phyloP scores from a whole-genome alignment of 2,113 vertebrate genomes.

The Paradisaea rubra region DNA sequence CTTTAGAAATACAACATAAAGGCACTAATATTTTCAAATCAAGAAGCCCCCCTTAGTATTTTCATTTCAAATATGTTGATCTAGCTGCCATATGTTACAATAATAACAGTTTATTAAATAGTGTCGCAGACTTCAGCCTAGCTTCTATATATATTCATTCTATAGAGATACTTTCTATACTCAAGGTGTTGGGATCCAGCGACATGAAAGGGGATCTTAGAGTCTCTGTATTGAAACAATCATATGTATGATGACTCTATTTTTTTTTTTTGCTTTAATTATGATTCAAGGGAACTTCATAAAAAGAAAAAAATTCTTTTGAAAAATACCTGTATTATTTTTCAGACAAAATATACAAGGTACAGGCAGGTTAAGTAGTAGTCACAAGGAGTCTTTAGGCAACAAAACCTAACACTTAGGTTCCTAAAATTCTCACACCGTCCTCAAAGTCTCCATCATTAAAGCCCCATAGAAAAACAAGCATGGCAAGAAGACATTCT shows the following conservation, averaged over 20 bases:
- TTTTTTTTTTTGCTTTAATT: not conserved
- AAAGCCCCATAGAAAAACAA: not conserved
- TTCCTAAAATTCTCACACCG: not conserved
- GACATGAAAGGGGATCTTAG: not conserved
- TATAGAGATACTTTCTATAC: not conserved
- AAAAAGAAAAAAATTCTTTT: not conserved
- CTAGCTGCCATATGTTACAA: slow-evolving; percentile 57
- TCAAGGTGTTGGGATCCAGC: not conserved
- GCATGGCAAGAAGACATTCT: not conserved
- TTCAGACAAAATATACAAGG: not conserved
- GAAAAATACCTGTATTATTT: not conserved
- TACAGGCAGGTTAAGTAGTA: not conserved
- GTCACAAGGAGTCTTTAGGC: not conserved
- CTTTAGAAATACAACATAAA: slow-evolving; percentile 68
- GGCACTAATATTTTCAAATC: slow-evolving; percentile 71
- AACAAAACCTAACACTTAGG: not conserved
- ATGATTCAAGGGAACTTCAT: not conserved
- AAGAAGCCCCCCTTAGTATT: slow-evolving; percentile 45
- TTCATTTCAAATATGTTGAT: slow-evolving; percentile 64
- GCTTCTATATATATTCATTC: not conserved
- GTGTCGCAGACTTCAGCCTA: not conserved
- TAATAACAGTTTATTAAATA: slow-evolving; percentile 50
- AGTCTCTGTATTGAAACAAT: not conserved
- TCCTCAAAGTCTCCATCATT: not conserved
- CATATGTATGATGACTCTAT: not conserved